These are phyloP conservation scores for Cyprinodon variegatus DNA, from an alignment of 2,113 vertebrate species.

Conservation along the genomic window DNA sequence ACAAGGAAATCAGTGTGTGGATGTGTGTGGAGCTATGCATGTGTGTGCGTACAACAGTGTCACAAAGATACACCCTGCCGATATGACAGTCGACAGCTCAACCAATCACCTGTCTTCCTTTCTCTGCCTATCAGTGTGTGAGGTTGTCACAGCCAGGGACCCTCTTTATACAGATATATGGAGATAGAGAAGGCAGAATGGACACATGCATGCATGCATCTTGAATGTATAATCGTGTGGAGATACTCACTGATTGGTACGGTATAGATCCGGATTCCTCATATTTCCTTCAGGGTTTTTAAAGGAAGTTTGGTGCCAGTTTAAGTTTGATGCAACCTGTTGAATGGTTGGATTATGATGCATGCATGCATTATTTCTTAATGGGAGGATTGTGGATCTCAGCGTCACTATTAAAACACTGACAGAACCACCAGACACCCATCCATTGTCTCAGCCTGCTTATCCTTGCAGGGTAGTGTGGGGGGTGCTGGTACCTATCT, in stretches of 20 bases:
- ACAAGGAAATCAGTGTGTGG: conserved; percentile 42
- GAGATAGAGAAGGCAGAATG: conserved; percentile 66
- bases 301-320: conserved; percentile 21
- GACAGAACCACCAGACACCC: too few species aligned
- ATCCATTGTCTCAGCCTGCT: background rate
- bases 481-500: background rate
- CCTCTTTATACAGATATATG: conserved; percentile 72
- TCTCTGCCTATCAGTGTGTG: conserved; percentile 68
- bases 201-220: conserved; percentile 46
- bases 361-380: conserved; percentile 10
- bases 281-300: background rate
- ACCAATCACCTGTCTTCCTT: conserved; percentile 71
- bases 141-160: conserved; percentile 61
- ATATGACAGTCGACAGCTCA: conserved; percentile 72
- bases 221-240: background rate
- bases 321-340: conserved; percentile 58
- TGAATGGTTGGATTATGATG: conserved; percentile 35
- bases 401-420: background rate
- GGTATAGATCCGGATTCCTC: background rate
- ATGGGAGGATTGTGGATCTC: background rate
- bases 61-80: conserved; percentile 73
- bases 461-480: too few species aligned
- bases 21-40: conserved; percentile 14
- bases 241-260: background rate
- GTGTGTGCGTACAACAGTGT: conserved; percentile 43